phyloP scores from a whole-genome alignment of 1,140 invertebrate genomes.

The Lepidurus apus region DNA sequence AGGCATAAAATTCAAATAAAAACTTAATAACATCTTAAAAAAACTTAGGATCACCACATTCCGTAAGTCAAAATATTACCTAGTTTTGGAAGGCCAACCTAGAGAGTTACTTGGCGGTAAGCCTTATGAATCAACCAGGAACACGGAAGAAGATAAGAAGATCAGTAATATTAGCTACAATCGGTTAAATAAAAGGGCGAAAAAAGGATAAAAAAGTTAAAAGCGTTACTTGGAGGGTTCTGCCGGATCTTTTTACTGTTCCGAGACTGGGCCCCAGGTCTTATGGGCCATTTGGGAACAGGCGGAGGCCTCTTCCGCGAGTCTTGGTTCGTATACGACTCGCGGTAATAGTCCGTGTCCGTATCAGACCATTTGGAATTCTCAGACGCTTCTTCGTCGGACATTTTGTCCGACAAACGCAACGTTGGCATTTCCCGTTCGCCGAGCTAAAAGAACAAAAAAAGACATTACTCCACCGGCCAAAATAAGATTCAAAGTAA shows the following conservation, averaged over 20 bases:
- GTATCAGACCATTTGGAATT: slow-evolving; percentile 22
- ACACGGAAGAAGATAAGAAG: neutral
- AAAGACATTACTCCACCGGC: no score
- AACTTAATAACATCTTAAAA: neutral
- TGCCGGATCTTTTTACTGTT: slow-evolving; percentile 11
- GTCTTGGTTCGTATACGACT: slow-evolving; percentile 7
- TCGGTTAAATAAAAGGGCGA: neutral
- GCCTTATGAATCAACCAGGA: neutral
- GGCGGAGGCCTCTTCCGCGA: neutral
- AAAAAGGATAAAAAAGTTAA: neutral
- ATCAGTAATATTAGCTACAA: neutral
- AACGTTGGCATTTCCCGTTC: neutral
- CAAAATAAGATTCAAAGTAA: neutral
- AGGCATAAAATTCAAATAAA: neutral
- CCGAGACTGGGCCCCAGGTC: neutral
- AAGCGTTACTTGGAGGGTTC: slow-evolving; percentile 12
- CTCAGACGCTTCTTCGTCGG: slow-evolving; percentile 8
- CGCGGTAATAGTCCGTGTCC: slow-evolving; percentile 11
- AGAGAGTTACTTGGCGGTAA: neutral
- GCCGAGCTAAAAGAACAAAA: neutral
- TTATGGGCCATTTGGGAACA: slow-evolving; percentile 15
- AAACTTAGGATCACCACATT: neutral
- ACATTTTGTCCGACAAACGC: neutral
- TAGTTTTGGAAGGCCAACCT: slow-evolving; percentile 8
- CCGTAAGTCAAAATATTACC: neutral